Conservation (phyloP, 2,888 invertebrate genomes). For the Euproctis similis region DNA sequence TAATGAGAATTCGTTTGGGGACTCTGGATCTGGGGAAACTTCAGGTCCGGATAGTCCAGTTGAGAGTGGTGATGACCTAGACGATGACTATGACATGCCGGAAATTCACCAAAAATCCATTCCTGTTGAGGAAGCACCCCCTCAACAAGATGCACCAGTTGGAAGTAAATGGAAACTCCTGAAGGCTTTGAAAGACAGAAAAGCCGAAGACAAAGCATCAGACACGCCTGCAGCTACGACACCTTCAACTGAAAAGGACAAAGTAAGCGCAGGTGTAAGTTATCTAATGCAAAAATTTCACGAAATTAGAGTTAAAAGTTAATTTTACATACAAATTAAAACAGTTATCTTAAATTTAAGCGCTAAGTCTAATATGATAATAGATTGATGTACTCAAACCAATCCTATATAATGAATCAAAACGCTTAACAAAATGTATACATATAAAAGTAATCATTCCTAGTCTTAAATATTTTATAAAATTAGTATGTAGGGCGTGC, state of each 20-base stretch:
- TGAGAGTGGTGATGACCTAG: slow-evolving; percentile 82
- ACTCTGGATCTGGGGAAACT: slow-evolving; percentile 87
- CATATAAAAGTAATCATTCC: slow-evolving; percentile 17
- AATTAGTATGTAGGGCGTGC: slow-evolving; percentile 30
- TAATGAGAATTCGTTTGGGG: slow-evolving; percentile 67
- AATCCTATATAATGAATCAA: slow-evolving; percentile 37
- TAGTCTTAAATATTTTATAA: slow-evolving; percentile 5
- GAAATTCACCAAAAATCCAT: slow-evolving; percentile 51
- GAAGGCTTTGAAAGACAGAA: slow-evolving; percentile 91
- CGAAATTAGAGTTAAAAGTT: slow-evolving; percentile 80
- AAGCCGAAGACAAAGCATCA: slow-evolving; percentile 89
- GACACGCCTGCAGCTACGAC: slow-evolving; percentile 80
- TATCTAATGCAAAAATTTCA: slow-evolving; percentile 79
- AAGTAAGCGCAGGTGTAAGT: slow-evolving; percentile 83
- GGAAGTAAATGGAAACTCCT: slow-evolving; percentile 94
- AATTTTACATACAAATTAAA: slow-evolving; percentile 20
- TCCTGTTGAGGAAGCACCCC: slow-evolving; percentile 43
- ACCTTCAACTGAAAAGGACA: slow-evolving; percentile 77
- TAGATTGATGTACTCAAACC: slow-evolving; percentile 47
- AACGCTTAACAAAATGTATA: slow-evolving; percentile 39
- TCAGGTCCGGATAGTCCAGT: slow-evolving; percentile 92
- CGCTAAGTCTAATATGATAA: slow-evolving; percentile 23
- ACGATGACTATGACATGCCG: slow-evolving; percentile 78
- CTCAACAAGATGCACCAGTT: slow-evolving; percentile 73
- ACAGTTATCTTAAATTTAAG: not conserved